These are phyloP conservation scores for Otocyon megalotis DNA, from an alignment of 2,113 vertebrate genomes.

Conservation along the genomic window DNA sequence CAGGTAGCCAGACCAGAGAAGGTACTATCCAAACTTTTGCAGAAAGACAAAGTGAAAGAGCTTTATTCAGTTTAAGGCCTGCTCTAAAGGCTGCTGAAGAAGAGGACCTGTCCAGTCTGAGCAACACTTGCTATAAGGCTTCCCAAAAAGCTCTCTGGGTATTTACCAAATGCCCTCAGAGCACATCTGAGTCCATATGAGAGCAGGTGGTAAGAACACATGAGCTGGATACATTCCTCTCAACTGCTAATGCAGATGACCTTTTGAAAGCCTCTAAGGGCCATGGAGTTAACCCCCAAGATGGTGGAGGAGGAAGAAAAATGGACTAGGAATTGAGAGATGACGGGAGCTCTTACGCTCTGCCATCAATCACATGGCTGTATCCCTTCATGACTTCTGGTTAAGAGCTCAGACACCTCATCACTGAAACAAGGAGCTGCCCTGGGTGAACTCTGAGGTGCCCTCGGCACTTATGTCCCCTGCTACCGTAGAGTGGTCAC, in stretches of 20 bases:
- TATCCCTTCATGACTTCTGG: not conserved
- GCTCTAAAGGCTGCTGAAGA: not conserved
- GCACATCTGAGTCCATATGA: not conserved
- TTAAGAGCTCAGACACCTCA: not conserved
- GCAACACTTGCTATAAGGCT: not conserved
- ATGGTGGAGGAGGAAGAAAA: not conserved
- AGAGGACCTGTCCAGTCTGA: not conserved
- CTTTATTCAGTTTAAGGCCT: not conserved
- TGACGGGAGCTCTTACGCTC: not conserved
- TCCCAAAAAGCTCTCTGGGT: not conserved
- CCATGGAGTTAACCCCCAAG: not conserved
- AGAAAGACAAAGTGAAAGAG: not conserved
- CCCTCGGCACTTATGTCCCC: fast-evolving
- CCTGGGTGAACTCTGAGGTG: not conserved
- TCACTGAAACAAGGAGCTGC: not conserved
- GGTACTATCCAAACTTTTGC: not conserved
- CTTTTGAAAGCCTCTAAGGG: not conserved
- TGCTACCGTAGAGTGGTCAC: not conserved
- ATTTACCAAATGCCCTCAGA: not conserved
- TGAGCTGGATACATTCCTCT: not conserved
- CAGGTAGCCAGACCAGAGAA: not conserved
- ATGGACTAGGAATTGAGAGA: not conserved
- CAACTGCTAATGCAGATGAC: not conserved
- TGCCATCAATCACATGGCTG: not conserved
- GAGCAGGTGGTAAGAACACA: not conserved